Base-by-base conservation (phyloP, 2,888 invertebrate species). In the Lasius platythorax region DNA sequence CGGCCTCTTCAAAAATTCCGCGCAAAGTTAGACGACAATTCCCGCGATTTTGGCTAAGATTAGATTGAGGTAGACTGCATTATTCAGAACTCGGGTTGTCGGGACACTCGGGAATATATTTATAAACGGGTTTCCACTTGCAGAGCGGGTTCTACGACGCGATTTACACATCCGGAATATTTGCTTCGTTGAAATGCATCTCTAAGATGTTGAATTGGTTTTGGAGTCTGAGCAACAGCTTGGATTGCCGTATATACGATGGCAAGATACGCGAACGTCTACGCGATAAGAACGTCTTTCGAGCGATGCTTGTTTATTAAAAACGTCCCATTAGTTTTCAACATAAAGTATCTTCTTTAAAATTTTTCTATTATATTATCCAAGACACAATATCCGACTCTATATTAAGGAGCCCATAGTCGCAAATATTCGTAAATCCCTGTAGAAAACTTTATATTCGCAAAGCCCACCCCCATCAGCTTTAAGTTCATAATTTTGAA, bases 11-110 rank as follows among this genome's bases (percentile, higher is more conserved):
- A 84, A 68, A 84, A 85, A 87, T 91, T 88, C 78, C 76, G 58
- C 64, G 9, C 30, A 89, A 90, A 90, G 91, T 88, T 88, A 87
- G 88, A 87, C 86, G 85, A 85, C 87, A 87, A 85, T 87, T 91
- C 78, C 18, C 87, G 87, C 79, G 91, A 91, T 90, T 91, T 86
- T 74, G 91, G 87, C 79, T 82, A 87, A 86, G 91, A 90, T 90
- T 91, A 90, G n/a, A 53, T 53, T 53, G 53, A 58, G 90, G 87
- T 84, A 85, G 91, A 86, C 88, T 91, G 91, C 90, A 90, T 90
- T 90, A 91, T 91, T 90, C 90, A 90, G 87, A 85, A 86, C 86
- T 83, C 82, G 33, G 79, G 86, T 75, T 88, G 78, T 50, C 79
- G 63, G 84, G 84, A 89, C 82, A 72, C 53, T 63, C 63, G 72